Evolutionary conservation across 2,113 vertebrate species (phyloP).

Genomic region (Barbus barbus): DNA sequence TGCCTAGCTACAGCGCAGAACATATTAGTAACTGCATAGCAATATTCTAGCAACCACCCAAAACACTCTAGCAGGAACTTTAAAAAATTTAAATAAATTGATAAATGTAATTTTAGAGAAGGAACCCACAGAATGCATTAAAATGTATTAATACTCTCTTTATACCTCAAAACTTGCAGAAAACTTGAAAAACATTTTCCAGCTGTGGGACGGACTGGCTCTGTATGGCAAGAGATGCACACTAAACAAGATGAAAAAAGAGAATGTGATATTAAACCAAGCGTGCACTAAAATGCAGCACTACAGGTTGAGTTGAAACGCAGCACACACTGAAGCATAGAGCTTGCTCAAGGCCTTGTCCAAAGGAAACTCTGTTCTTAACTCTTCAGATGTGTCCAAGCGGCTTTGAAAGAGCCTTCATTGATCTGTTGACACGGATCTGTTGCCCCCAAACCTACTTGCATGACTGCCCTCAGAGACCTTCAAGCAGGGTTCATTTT

Average conservation of each 20-base stretch:
- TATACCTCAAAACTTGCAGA: neutral
- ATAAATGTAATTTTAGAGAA: neutral
- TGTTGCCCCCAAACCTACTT: neutral
- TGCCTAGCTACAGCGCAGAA: neutral
- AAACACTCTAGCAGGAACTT: neutral
- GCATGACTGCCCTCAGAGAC: neutral
- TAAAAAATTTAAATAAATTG: neutral
- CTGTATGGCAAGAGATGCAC: neutral
- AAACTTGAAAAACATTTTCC: neutral
- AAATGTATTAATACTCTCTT: neutral
- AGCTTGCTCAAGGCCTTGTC: constrained; percentile 4
- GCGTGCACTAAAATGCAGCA: neutral
- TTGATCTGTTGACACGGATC: constrained; percentile 18
- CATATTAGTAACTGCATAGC: neutral
- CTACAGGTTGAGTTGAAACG: neutral
- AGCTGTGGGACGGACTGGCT: neutral
- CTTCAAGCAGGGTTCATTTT: neutral
- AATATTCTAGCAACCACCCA: neutral
- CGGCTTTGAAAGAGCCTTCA: neutral
- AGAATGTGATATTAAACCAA: constrained; percentile 25
- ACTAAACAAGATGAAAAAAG: constrained; percentile 21
- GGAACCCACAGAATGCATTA: neutral
- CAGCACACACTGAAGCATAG: neutral
- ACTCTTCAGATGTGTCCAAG: constrained; percentile 1
- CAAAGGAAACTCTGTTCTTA: constrained; percentile 12